Percentiles rank a stretch among this genome's conserved stretches.
phyloP scores from a whole-genome alignment of 2,888 invertebrate species.

The Campopleginae sp. region DNA sequence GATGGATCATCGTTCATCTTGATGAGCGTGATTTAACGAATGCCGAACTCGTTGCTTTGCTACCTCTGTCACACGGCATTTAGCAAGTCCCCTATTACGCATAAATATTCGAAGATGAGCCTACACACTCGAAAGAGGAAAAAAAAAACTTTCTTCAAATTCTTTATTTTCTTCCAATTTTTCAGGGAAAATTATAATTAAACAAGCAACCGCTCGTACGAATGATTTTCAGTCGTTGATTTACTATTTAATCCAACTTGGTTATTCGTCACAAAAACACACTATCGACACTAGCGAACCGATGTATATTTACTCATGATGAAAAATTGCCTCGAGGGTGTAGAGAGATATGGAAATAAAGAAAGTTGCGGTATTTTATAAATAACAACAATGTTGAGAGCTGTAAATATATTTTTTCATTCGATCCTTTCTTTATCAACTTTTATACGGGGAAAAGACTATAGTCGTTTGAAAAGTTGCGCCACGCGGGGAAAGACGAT shows the following conservation, averaged over 20 bases:
- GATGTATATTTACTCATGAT: constrained; percentile 74
- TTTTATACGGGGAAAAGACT: background rate
- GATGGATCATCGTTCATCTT: constrained; percentile 34
- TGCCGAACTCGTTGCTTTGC: constrained; percentile 53
- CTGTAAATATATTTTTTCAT: background rate
- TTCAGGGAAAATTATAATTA: background rate
- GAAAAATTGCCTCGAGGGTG: constrained; percentile 74
- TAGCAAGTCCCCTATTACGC: constrained; percentile 18
- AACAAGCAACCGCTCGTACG: constrained; percentile 22
- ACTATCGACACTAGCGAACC: constrained; percentile 58
- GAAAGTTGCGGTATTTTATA: constrained; percentile 80
- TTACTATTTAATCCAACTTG: constrained; percentile 35
- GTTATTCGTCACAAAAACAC: constrained; percentile 58
- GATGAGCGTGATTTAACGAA: constrained; percentile 10
- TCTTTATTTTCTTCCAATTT: constrained; percentile 16
- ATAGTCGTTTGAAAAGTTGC: background rate
- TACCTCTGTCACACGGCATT: constrained; percentile 53
- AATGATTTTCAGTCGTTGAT: constrained; percentile 13
- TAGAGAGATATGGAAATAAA: constrained; percentile 76
- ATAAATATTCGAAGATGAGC: constrained; percentile 58
- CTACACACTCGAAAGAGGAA: constrained; percentile 42
- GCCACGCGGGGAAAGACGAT: background rate
- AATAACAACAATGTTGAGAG: constrained; percentile 63
- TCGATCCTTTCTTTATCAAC: background rate
- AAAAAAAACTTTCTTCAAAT: constrained; percentile 12